Evolutionary conservation across 2,113 vertebrate genomes (phyloP).

Genomic region (Peromyscus maniculatus): DNA sequence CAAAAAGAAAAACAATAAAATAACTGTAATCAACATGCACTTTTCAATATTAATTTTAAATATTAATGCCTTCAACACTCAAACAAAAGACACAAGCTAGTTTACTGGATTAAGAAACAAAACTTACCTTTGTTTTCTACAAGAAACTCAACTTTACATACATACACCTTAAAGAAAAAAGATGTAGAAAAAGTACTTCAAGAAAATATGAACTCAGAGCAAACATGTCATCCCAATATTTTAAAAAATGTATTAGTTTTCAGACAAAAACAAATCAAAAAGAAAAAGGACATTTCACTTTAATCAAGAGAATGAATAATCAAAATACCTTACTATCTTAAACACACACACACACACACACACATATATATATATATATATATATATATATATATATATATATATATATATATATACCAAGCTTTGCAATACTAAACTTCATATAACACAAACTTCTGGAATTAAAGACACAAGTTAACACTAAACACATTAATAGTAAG

Average conservation of each 20-base stretch:
- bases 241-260: not conserved
- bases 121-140: not conserved
- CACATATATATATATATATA: too few relatives aligned
- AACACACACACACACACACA: not conserved
- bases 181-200: not conserved
- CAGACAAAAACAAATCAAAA: not conserved
- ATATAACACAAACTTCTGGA: not conserved
- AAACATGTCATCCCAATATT: not conserved
- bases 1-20: not conserved
- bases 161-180: not conserved
- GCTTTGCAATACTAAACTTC: not conserved
- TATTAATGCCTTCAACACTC: not conserved
- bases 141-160: not conserved
- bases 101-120: not conserved
- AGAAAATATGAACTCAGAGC: not conserved
- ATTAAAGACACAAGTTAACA: not conserved
- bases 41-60: not conserved
- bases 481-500: not conserved
- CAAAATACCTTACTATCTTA: not conserved
- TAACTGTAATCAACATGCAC: not conserved
- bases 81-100: not conserved
- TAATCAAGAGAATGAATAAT: not conserved
- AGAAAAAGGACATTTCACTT: too few relatives aligned
- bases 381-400: too few relatives aligned
- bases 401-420: not conserved